Conservation (phyloP, 2,797 vertebrate species). For the Tragelaphus eurycerus region DNA sequence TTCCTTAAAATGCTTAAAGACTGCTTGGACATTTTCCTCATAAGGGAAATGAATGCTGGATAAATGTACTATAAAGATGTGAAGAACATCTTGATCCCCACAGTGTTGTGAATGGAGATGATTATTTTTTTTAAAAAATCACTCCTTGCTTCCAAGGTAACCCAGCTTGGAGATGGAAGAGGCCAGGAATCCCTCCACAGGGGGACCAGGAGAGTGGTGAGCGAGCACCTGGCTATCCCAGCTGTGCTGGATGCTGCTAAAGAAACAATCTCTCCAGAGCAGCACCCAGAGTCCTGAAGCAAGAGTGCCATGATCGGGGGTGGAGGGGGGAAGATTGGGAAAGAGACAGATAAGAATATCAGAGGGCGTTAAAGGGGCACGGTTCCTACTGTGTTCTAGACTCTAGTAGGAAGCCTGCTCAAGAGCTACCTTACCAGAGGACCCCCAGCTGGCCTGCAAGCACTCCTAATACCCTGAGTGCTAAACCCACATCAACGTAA, state of each 20-base stretch:
- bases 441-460: background rate
- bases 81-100: background rate
- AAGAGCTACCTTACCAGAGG: background rate
- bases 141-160: background rate
- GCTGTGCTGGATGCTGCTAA: background rate
- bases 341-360: background rate
- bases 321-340: background rate
- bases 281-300: background rate
- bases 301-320: background rate
- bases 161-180: background rate
- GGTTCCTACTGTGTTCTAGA: background rate
- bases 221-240: background rate
- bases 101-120: background rate
- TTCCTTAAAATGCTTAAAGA: background rate
- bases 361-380: background rate
- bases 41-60: background rate
- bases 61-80: background rate
- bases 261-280: background rate
- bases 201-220: background rate
- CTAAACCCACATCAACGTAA: background rate
- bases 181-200: background rate
- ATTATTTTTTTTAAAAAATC: background rate
- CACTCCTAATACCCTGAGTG: too few species aligned
- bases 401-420: background rate
- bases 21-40: background rate